A percentile compares a stretch with the other conserved stretches of the same genome.
These are phyloP conservation scores for Rotaria socialis DNA, from an alignment of 2,888 invertebrate genomes.

Conservation along the genomic window DNA sequence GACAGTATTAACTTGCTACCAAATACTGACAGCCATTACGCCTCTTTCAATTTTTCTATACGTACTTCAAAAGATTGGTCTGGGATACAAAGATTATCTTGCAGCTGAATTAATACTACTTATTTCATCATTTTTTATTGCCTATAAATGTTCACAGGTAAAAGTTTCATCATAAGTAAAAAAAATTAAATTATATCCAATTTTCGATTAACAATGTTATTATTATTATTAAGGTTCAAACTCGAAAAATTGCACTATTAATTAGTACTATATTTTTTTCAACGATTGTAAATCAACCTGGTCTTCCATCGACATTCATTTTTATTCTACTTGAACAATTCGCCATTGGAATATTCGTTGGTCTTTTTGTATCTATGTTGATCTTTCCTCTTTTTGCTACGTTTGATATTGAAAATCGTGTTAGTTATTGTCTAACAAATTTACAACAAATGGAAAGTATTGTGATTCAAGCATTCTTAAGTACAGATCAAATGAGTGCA, in stretches of 20 bases:
- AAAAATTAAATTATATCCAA: too few species aligned
- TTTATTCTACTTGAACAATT: neutral
- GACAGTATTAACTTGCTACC: neutral
- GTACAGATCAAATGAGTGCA: neutral
- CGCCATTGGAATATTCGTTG: neutral
- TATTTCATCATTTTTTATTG: neutral
- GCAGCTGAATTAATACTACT: neutral
- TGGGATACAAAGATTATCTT: neutral
- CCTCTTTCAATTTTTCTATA: neutral
- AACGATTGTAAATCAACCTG: neutral
- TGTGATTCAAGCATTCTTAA: neutral
- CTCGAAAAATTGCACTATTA: neutral
- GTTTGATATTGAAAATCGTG: neutral
- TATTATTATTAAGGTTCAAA: neutral
- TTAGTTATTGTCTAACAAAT: neutral
- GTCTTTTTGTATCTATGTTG: neutral
- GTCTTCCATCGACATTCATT: slow-evolving; percentile 1
- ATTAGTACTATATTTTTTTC: neutral
- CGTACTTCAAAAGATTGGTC: neutral
- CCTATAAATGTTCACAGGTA: neutral
- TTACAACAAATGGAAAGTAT: neutral
- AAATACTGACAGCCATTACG: neutral
- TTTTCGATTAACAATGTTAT: too few species aligned
- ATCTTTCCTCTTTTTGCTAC: neutral
- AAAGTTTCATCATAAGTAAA: neutral